Evolutionary conservation across 2,888 invertebrate species (phyloP).

Genomic region (Tetrapedia diversipes): DNA sequence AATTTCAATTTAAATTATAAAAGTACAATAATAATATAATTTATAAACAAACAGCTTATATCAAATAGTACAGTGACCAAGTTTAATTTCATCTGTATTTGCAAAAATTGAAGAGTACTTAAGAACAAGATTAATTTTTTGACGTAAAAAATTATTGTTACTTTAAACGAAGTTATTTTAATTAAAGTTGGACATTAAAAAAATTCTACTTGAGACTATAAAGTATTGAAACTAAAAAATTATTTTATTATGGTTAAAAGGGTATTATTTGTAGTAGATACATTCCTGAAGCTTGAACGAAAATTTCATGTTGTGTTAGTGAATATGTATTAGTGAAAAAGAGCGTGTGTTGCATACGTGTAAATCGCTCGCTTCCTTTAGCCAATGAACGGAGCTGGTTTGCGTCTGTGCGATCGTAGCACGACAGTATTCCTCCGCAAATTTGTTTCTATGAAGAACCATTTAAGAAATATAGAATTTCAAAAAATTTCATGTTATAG

Average conservation of each 20-base stretch:
- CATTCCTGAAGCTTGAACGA: conserved; percentile 69
- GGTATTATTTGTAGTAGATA: conserved; percentile 43
- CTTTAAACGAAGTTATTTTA: background rate
- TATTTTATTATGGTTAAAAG: background rate
- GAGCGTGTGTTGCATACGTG: conserved; percentile 60
- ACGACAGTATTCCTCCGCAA: conserved; percentile 71
- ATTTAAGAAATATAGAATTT: conserved; percentile 28
- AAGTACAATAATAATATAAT: background rate
- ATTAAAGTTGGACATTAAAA: background rate
- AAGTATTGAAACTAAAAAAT: background rate
- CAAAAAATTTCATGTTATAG: conserved; percentile 1
- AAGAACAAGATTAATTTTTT: background rate
- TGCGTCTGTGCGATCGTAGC: conserved; percentile 67
- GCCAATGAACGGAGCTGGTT: conserved; percentile 69
- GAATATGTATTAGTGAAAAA: conserved; percentile 64
- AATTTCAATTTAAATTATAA: background rate
- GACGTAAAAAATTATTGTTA: background rate
- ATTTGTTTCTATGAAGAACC: conserved; percentile 36
- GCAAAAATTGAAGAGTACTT: background rate
- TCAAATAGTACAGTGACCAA: background rate
- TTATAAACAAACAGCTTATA: background rate
- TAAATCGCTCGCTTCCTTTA: conserved; percentile 66
- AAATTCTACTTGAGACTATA: background rate
- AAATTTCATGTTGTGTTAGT: conserved; percentile 64
- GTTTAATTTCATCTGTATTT: background rate